Percentiles rank a stretch among this genome's conserved stretches.
Conservation (phyloP, 2,113 vertebrate species). For the Scartelaos histophorus region DNA sequence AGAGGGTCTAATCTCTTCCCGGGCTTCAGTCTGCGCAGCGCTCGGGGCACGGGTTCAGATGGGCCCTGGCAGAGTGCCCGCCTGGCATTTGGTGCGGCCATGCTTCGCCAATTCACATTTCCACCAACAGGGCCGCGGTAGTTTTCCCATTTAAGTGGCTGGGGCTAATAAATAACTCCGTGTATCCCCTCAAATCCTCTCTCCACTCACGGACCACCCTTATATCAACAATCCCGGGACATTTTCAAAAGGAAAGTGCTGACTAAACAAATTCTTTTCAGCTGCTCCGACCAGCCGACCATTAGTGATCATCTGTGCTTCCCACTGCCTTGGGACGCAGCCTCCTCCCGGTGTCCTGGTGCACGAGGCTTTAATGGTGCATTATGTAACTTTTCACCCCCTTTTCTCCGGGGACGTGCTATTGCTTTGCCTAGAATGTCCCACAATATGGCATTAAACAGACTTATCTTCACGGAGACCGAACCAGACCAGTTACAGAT, state of each 20-base stretch:
- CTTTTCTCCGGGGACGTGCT: too few species aligned
- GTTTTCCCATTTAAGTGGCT: slow-evolving; percentile 74
- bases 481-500: too few species aligned
- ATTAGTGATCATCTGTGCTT: slow-evolving; percentile 68
- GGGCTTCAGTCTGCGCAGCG: slow-evolving; percentile 41
- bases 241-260: slow-evolving; percentile 77
- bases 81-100: slow-evolving; percentile 72
- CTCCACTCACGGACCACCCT: slow-evolving; percentile 71
- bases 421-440: too few species aligned
- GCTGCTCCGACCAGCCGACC: slow-evolving; percentile 60
- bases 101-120: slow-evolving; percentile 76
- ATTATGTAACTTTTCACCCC: too few species aligned
- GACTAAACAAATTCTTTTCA: slow-evolving; percentile 78
- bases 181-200: slow-evolving; percentile 78
- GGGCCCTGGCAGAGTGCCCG: slow-evolving; percentile 64
- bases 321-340: slow-evolving; percentile 61
- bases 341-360: slow-evolving; percentile 36
- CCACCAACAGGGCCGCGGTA: slow-evolving; percentile 65
- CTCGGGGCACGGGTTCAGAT: slow-evolving; percentile 53
- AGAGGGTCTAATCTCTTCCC: slow-evolving; percentile 44
- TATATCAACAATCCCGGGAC: slow-evolving; percentile 76
- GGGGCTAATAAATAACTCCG: slow-evolving; percentile 79
- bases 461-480: too few species aligned
- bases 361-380: slow-evolving; percentile 8
- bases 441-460: too few species aligned